phyloP scores from a whole-genome alignment of 1,140 invertebrate genomes.

The Brachionus rotundiformis region DNA sequence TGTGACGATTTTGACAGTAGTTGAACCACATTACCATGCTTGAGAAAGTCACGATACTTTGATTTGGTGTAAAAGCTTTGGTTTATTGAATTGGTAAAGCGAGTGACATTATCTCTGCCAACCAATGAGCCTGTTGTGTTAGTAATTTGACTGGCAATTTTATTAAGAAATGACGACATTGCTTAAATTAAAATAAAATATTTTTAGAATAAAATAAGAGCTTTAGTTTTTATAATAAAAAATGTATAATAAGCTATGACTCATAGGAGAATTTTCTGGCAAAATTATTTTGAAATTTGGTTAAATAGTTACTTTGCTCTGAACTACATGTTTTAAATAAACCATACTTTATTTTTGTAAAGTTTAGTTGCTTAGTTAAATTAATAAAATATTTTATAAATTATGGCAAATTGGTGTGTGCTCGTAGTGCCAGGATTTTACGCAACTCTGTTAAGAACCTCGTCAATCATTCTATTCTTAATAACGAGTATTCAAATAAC shows the following conservation, averaged over 20 bases:
- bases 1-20: slow-evolving; percentile 7
- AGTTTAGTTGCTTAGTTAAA: background rate
- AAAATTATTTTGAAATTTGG: background rate
- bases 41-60: slow-evolving; percentile 46
- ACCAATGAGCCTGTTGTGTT: background rate
- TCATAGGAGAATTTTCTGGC: slow-evolving; percentile 6
- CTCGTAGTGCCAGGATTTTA: background rate
- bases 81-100: slow-evolving; percentile 28
- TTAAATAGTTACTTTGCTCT: no score
- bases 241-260: background rate
- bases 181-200: slow-evolving; percentile 1
- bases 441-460: background rate
- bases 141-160: slow-evolving; percentile 33
- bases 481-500: background rate
- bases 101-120: slow-evolving; percentile 26
- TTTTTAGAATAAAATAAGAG: background rate
- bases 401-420: background rate
- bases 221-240: slow-evolving; percentile 17
- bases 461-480: background rate
- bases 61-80: background rate
- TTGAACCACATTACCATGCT: slow-evolving; percentile 30
- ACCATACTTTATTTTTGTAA: background rate
- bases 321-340: background rate
- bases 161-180: slow-evolving; percentile 49
- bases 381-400: background rate